Evolutionary conservation across 2,888 invertebrate genomes (phyloP), one percentile per base, ranked within the genome.

Genomic region (Plagodis dolabraria): DNA sequence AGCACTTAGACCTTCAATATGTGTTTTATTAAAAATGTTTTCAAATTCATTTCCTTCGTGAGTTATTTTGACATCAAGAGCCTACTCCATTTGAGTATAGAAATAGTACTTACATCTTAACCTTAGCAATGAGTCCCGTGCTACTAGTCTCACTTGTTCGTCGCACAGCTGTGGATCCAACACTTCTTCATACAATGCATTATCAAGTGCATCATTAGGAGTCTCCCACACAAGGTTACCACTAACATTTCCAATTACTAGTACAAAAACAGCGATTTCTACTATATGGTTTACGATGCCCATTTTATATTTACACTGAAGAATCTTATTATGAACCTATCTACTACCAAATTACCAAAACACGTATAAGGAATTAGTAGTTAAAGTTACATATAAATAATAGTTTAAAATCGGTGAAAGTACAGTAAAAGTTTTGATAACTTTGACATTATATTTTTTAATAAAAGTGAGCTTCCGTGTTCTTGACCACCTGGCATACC

Each of bases 161-260:
- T 58, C 53, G 47, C 69, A 69, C 34, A 64, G 43, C 38, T 65
- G 63, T 5, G 64, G 60, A 49, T 69, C 60, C 10, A 69, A 49
- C 0, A 51, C 65, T 4, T 61, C 49, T 49, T 67, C 57, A 33
- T 64, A 63, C 11, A 67, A 35, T 12, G 9, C 44, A 34, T 49
- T 54, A 6, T 57, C 34, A 11, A 61, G 36, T 5, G 61, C 57
- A 40, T 51, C 44, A 38, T 53, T 57, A 33, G 53, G 54, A 4
- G 52, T 46, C 9, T 61, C 47, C 50, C 48, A 50, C 5, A 47
- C 51, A 2, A 58, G 44, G 11, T 48, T 44, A 6, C 53, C 47
- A 35, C 9, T 9, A 7, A 11, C 47, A 40, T 6, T 8, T 34
- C 6, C 35, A n/a, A 50, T 7, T 7, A 35, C 22, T 11, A 34